A percentile compares a stretch with the other conserved stretches of the same genome.
Conservation (phyloP, 2,113 vertebrate species). For the Pseudolaguvia tuberculata region DNA sequence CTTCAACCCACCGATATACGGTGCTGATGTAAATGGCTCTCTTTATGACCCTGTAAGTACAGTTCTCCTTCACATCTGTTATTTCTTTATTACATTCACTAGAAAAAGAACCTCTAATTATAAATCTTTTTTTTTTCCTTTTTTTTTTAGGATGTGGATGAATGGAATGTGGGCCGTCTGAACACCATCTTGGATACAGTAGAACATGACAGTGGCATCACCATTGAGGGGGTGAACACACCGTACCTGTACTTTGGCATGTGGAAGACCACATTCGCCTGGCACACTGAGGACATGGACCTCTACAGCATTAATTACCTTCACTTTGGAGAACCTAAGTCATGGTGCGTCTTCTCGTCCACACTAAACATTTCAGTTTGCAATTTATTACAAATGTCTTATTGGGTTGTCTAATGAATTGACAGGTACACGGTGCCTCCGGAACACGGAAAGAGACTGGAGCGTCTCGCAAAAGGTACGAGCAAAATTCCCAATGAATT, state of each 20-base stretch:
- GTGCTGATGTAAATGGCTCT: conserved; percentile 90
- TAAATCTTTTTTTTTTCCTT: background rate
- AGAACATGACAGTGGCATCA: conserved; percentile 88
- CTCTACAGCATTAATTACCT: conserved; percentile 95
- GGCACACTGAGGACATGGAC: conserved; percentile 98
- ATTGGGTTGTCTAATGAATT: too few species aligned
- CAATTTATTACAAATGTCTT: background rate
- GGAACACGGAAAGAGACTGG: conserved; percentile 89
- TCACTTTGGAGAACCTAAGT: conserved; percentile 94
- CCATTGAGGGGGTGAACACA: conserved; percentile 91
- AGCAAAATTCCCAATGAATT: too few species aligned
- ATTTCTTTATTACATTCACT: background rate
- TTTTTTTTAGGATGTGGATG: conserved; percentile 67
- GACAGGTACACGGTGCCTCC: conserved; percentile 91
- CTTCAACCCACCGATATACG: conserved; percentile 91
- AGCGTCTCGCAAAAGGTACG: conserved; percentile 92
- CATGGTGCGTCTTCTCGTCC: conserved; percentile 72
- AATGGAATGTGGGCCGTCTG: conserved; percentile 88
- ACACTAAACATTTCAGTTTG: background rate
- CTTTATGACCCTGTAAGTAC: conserved; percentile 85
- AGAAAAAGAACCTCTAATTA: background rate
- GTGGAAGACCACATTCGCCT: conserved; percentile 98
- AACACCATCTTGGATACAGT: conserved; percentile 89
- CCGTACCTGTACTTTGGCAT: conserved; percentile 94
- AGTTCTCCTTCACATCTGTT: background rate